Base-by-base conservation (phyloP, 2,888 invertebrate species). In the Drosophila lutescens region DNA sequence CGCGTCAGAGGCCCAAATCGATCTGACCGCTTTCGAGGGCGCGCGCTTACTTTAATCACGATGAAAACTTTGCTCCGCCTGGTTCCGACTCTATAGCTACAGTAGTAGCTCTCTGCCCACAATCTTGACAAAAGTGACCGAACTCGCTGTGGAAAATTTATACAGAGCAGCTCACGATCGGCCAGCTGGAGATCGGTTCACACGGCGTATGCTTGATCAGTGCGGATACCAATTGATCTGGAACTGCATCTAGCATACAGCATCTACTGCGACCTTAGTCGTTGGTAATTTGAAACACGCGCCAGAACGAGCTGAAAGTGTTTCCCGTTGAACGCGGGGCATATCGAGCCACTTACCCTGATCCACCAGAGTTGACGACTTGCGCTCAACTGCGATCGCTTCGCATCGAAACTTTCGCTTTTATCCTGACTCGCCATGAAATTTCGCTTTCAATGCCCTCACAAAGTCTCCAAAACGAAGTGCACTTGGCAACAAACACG, bases 21-120 rank as follows among this genome's bases (percentile, higher is more conserved):
- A 87, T 87, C 82, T 82, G 87, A 79, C 79, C 60, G 67, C 61
- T 62, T 50, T 78, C 49, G 78, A 78, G 76, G 74, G 65, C 66
- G 66, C 38, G 71, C 78, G 65, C 74, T 70, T 46, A 49, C 51
- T 86, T 81, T 80, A 80, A 71, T 71, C 61, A 51, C 69, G 46
- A 40, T 72, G 77, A 86, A 78, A 83, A 73, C 71, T 81, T 53
- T 34, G 44, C 46, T 36, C 17, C 8, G 10, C 15, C 13, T 26
- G n/a, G 4, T 17, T 4, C 5, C 41, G 46, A 43, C 23, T 61
- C 30, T 34, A 41, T 12, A 34, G 34, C 34, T 34, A 34, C 30
- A 47, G 47, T 46, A 49, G 47, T 59, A 46, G 47, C 12, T 53
- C 23, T 57, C 54, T 41, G 60, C 26, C 57, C 36, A 57, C 47